Evolutionary conservation across 2,797 vertebrate species (phyloP).

Genomic region (Rhynchotus rufescens): DNA sequence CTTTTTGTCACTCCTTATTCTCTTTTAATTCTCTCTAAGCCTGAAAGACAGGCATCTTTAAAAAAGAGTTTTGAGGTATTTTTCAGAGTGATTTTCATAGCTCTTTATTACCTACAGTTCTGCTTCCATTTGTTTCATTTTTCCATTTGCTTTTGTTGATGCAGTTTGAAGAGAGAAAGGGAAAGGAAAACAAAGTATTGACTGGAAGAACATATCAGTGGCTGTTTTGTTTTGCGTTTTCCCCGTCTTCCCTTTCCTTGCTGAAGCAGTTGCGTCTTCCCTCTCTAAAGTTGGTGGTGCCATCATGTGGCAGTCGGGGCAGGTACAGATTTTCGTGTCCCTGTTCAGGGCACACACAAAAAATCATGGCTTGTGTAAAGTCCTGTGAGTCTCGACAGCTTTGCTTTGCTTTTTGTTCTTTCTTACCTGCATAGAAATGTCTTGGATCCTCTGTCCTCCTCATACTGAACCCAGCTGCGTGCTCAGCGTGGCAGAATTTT

Average conservation of each 20-base stretch:
- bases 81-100: background rate
- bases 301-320: constrained; percentile 23
- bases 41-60: background rate
- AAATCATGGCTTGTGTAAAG: rapidly evolving
- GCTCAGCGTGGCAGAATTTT: background rate
- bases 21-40: background rate
- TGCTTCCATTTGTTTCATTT: background rate
- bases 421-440: too few species aligned
- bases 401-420: background rate
- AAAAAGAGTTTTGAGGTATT: background rate
- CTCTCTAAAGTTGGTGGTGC: constrained; percentile 17
- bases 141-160: background rate
- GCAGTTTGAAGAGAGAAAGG: background rate
- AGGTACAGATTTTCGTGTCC: background rate
- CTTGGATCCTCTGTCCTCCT: background rate
- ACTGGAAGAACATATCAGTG: too few species aligned
- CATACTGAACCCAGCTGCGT: too few species aligned
- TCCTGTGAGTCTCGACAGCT: rapidly evolving
- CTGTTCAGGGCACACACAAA: background rate
- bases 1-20: background rate
- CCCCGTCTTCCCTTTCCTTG: background rate
- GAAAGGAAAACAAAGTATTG: background rate
- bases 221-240: too few species aligned
- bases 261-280: rapidly evolving
- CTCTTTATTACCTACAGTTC: background rate